These are phyloP conservation scores for Kradibia gibbosae DNA, from an alignment of 1,140 invertebrate genomes.

Conservation along the genomic window DNA sequence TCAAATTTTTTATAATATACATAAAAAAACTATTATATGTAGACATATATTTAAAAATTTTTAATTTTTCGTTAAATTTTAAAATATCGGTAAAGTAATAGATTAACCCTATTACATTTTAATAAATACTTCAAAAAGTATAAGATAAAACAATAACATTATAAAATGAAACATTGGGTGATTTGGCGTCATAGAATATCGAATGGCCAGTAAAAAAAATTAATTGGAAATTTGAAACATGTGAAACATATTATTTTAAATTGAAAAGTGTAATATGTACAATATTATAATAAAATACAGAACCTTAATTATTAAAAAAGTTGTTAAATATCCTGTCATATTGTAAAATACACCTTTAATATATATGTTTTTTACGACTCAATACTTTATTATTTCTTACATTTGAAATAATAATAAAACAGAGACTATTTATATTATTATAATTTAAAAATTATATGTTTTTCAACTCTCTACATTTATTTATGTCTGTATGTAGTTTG, in stretches of 20 bases:
- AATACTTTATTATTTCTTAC: background rate
- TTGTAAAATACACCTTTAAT: constrained; percentile 10
- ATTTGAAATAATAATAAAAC: constrained; percentile 39
- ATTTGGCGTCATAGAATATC: background rate
- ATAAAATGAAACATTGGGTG: background rate
- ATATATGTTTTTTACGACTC: too few species aligned
- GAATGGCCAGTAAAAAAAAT: background rate
- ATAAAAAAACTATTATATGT: too few species aligned
- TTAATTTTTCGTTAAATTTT: background rate
- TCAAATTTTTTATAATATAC: too few species aligned
- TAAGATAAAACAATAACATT: too few species aligned
- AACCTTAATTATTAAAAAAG: background rate
- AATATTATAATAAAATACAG: background rate
- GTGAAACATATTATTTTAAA: background rate
- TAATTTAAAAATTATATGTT: too few species aligned
- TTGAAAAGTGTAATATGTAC: background rate
- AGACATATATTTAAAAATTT: background rate
- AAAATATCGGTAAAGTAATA: too few species aligned
- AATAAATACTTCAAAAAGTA: too few species aligned
- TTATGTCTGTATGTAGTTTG: too few species aligned
- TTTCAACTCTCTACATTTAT: too few species aligned
- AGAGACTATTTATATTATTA: too few species aligned
- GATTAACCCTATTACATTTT: too few species aligned
- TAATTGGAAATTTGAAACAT: background rate
- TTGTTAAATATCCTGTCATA: constrained; percentile 12